Evolutionary conservation across 1,140 invertebrate species (phyloP), one percentile per base, ranked within the genome.

Genomic region (Himalopsyche phryganea): DNA sequence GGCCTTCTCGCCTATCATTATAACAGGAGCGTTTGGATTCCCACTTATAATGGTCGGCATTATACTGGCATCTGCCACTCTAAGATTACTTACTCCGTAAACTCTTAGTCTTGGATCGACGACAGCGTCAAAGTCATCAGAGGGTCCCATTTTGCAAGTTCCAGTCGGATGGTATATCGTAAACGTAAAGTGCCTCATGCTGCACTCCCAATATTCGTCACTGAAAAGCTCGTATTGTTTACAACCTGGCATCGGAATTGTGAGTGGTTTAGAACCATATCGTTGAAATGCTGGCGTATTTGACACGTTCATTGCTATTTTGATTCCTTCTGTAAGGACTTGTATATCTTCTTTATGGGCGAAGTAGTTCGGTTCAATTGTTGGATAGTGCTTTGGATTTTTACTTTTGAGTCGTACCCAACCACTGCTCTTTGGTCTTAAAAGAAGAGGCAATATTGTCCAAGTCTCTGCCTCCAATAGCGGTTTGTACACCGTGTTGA

Each of bases 311-410:
- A 94, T 79, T 0, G 88, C 91, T 41, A 94, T 85, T 61, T 88
- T 85, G 11, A 94, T 91, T 1, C 89, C 91, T 67, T 92, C 89
- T 0, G 87, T 85, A 4, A 94, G 66, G 0, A 87, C 80, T 60
- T 85, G 74, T 10, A 93, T 80, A 61, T 94, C 91, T 64, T 89
- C 83, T 56, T 83, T 84, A 61, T 92, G 84, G 0, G 88, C 85
- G 66, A 96, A 90, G 66, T 96, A 96, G 66, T 94, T 94, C 0
- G 95, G 93, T 70, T 92, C 89, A n/a, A 98, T 89, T 2, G 88
- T 81, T 0, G 94, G 94, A 65, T 89, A 83, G 1, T 88, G 81
- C 7, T 85, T 80, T 0, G 94, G 94, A 74, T 98, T 87, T 19
- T 74, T 80, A 28, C 83, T 90, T 54, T 83, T 84, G 0, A 96